Evolutionary conservation across 2,113 vertebrate species (phyloP).

Genomic region (Gopherus flavomarginatus): DNA sequence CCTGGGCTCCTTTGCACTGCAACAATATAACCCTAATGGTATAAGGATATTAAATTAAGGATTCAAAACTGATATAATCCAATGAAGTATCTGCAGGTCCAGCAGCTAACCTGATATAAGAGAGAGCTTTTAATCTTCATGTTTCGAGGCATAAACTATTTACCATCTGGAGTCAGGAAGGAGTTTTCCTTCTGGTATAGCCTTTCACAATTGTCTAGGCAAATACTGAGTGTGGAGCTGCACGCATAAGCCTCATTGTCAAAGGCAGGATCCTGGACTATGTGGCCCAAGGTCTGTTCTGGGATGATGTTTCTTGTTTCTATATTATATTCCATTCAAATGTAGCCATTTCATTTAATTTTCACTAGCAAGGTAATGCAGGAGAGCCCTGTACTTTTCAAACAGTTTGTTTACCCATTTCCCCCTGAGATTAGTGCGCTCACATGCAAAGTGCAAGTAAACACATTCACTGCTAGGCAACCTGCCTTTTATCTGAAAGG

Average conservation of each 20-base stretch:
- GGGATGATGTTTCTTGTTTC: slow-evolving; percentile 49
- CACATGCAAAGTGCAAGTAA: slow-evolving; percentile 27
- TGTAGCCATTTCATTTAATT: slow-evolving; percentile 53
- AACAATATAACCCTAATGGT: not conserved
- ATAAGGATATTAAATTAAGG: not conserved
- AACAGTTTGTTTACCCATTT: slow-evolving; percentile 50
- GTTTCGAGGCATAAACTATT: slow-evolving; percentile 75
- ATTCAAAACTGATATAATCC: slow-evolving; percentile 4
- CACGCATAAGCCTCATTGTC: slow-evolving; percentile 41
- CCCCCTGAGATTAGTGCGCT: slow-evolving; percentile 31
- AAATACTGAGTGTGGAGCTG: slow-evolving; percentile 56
- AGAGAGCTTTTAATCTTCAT: slow-evolving; percentile 75
- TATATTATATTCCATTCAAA: slow-evolving; percentile 62
- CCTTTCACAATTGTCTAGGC: slow-evolving; percentile 51
- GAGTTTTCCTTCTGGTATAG: slow-evolving; percentile 34
- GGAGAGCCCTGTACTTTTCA: slow-evolving; percentile 34
- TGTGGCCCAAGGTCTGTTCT: slow-evolving; percentile 59
- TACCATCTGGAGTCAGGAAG: slow-evolving; percentile 70
- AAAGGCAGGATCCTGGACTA: slow-evolving; percentile 41
- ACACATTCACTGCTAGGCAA: not conserved
- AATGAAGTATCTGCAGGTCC: slow-evolving; percentile 65
- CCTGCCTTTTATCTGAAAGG: slow-evolving; percentile 21
- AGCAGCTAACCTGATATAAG: slow-evolving; percentile 73
- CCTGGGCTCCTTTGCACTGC: not conserved
- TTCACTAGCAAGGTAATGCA: slow-evolving; percentile 42